Evolutionary conservation across 2,113 vertebrate genomes (phyloP), one percentile per base, ranked within the genome.

Genomic region (Pelobates fuscus): DNA sequence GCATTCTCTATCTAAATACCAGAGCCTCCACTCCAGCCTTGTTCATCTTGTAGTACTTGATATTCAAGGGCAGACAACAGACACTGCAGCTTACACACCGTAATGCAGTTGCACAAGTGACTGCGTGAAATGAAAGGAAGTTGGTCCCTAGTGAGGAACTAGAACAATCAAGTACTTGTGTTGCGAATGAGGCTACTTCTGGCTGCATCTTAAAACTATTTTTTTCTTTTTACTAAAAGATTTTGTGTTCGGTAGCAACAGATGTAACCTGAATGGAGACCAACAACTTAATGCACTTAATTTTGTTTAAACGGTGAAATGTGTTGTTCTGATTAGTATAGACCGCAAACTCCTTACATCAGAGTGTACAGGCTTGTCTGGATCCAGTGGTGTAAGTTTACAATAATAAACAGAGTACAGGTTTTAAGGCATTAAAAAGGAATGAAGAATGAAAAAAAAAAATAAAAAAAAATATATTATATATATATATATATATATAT

Each of bases 111-210:
- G 67, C 5, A 69, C 68, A 76, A 77, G 21, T 8, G 27, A 52
- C 30, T 77, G 59, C 43, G 55, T 2, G 77, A 80, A 81, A 27
- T 14, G 54, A 80, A 68, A 82, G 69, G 79, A 41, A 59, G 65
- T 58, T 46, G 25, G 54, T 58, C 58, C 77, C 76, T 71, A 4
- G 24, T 61, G 43, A 67, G 20, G 2, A 20, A 64, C 61, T 0
- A 79, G 37, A 86, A 81, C 54, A 83, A 80, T 67, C 30, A 43
- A 20, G 59, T 1, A 4, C 1, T 17, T 70, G 61, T 82, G 65
- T 46, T 76, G 72, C 76, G 81, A 26, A 14, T 32, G 27, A 12
- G 55, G 3, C 20, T 11, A 46, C 64, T 67, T 58, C 55, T 41
- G 46, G 59, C 60, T 32, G 25, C 60, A 26, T 63, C 30, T 37